Conservation (phyloP, 2,888 invertebrate species). For the Cartodere bifasciata region DNA sequence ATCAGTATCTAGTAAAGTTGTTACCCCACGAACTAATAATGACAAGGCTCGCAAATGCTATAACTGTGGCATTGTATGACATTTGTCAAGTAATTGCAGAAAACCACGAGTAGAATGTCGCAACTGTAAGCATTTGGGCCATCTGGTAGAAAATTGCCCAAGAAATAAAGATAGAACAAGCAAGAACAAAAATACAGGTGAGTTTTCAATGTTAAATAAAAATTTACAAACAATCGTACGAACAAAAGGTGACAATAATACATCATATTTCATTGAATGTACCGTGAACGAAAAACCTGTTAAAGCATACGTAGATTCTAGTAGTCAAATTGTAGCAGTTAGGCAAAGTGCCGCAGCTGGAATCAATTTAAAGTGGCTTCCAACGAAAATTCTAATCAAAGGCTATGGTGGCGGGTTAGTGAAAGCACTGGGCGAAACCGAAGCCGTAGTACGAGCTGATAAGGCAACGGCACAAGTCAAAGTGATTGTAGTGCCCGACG, state of each 20-base stretch:
- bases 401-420: background rate
- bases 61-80: background rate
- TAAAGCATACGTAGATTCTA: background rate
- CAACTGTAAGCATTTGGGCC: background rate
- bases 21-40: background rate
- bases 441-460: background rate
- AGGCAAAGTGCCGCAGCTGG: background rate
- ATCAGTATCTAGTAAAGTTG: background rate
- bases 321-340: background rate
- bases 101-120: background rate
- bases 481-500: background rate
- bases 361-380: background rate
- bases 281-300: background rate
- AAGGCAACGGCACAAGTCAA: background rate
- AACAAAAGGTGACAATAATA: conserved; percentile 1
- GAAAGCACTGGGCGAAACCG: background rate
- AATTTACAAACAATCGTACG: background rate
- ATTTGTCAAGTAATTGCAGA: background rate
- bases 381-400: background rate
- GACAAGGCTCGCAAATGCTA: background rate
- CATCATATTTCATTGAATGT: background rate
- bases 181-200: background rate
- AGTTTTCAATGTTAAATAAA: too few species aligned
- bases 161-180: background rate
- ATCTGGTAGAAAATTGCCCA: background rate